Evolutionary conservation across 2,888 invertebrate genomes (phyloP), one percentile per base, ranked within the genome.

Genomic region (Ennomos quercinarius): DNA sequence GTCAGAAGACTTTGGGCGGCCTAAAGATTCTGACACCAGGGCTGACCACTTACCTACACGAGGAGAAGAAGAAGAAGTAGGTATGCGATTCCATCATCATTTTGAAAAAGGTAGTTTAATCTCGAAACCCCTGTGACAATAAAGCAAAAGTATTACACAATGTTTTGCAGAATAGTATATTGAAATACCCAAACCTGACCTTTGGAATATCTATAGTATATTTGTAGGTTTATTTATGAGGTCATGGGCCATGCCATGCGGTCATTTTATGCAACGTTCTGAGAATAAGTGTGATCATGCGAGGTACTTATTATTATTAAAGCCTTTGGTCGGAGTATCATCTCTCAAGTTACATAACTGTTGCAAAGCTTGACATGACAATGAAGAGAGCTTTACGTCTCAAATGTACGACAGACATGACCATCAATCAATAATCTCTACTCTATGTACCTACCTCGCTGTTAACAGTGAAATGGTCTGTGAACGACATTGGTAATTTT

Each of bases 331-430:
- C 45, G 37, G 49, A 48, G 45, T 55, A 62, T 59, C 65, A 67
- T 65, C 55, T 69, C 53, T 62, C 50, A 47, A 51, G 50, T 69
- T 69, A 66, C 67, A 64, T 66, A 63, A 70, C 43, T 35, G 48
- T 50, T 57, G 53, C 51, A 63, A 55, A 57, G 47, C 54, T 56
- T 56, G 46, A 62, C 55, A 63, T 59, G 47, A 64, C 63, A 64
- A 60, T 66, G 56, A 60, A 62, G 43, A 61, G 56, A 56, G 54
- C 42, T 50, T 70, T 69, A 66, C 67, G 61, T 61, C 67, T 69
- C 57, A 61, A 60, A 64, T 55, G 54, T 58, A 61, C 61, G 70
- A 63, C 72, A 63, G 42, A 27, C 27, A 27, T 4, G 27, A 58
- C 61, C 65, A 68, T 73, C 61, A 67, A 69, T 73, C 67, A 70